phyloP scores from a whole-genome alignment of 2,797 vertebrate genomes.

The Adelosebastes latens region DNA sequence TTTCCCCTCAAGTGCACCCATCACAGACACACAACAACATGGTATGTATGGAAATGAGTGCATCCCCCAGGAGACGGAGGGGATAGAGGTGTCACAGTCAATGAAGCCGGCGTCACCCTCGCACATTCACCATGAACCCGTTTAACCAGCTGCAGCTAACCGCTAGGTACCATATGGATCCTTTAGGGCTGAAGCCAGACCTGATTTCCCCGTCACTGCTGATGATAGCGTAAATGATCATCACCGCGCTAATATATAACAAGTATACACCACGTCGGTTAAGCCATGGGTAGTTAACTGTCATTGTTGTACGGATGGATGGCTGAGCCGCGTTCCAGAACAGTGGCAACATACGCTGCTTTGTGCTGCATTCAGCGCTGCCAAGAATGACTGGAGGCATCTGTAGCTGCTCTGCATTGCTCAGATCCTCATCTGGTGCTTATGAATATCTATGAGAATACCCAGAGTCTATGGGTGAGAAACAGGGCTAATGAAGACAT shows the following conservation, averaged over 20 bases:
- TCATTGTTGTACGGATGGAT: slow-evolving; percentile 75
- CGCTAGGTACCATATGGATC: slow-evolving; percentile 65
- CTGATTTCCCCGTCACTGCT: slow-evolving; percentile 23
- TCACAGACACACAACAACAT: slow-evolving; percentile 53
- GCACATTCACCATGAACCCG: slow-evolving; percentile 50
- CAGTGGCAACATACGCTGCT: slow-evolving; percentile 74
- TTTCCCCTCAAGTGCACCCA: slow-evolving; percentile 53
- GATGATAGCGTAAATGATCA: slow-evolving; percentile 62
- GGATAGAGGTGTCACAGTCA: slow-evolving; percentile 73
- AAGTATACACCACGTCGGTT: slow-evolving; percentile 53
- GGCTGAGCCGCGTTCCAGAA: slow-evolving; percentile 73
- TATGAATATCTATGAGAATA: slow-evolving; percentile 78
- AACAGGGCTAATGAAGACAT: slow-evolving; percentile 77
- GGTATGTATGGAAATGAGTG: slow-evolving; percentile 70
- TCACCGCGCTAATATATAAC: slow-evolving; percentile 65
- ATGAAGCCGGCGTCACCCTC: slow-evolving; percentile 63
- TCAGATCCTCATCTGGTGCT: slow-evolving; percentile 75
- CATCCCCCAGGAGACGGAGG: slow-evolving; percentile 52
- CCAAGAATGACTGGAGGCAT: slow-evolving; percentile 78
- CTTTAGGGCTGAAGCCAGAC: slow-evolving; percentile 40
- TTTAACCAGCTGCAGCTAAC: slow-evolving; percentile 68
- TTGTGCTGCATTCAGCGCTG: slow-evolving; percentile 70
- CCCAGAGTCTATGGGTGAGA: slow-evolving; percentile 59
- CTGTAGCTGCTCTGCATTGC: slow-evolving; percentile 71
- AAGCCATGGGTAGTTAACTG: slow-evolving; percentile 77